Conservation (phyloP, 2,888 invertebrate species). For the Xanthorhoe designata region DNA sequence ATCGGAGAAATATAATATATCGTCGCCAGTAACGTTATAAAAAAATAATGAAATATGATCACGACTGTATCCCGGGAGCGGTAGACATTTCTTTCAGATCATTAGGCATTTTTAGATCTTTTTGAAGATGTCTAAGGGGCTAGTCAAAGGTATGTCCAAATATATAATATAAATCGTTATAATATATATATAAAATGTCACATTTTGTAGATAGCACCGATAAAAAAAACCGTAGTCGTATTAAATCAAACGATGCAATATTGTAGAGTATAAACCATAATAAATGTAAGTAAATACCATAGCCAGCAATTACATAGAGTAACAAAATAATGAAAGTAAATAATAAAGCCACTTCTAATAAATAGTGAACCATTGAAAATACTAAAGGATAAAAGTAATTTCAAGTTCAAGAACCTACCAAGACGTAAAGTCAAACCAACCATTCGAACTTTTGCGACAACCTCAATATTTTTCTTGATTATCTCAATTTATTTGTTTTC, state of each 20-base stretch:
- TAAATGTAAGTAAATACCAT: neutral
- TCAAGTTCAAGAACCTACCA: slow-evolving; percentile 31
- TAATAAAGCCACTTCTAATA: neutral
- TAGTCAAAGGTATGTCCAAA: too few relatives aligned
- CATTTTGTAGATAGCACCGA: too few relatives aligned
- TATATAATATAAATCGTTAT: too few relatives aligned
- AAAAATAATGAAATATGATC: too few relatives aligned
- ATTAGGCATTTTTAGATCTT: too few relatives aligned
- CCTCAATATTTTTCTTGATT: slow-evolving; percentile 38
- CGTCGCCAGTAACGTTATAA: too few relatives aligned
- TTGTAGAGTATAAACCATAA: neutral
- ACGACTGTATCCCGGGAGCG: too few relatives aligned
- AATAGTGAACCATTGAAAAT: slow-evolving; percentile 3
- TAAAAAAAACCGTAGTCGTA: neutral
- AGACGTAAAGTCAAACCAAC: slow-evolving; percentile 30
- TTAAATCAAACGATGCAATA: neutral
- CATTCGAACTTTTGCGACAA: slow-evolving; percentile 41
- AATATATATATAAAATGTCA: too few relatives aligned
- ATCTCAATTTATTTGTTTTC: slow-evolving; percentile 39
- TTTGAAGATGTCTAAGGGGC: too few relatives aligned
- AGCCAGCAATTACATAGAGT: neutral
- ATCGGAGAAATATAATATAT: too few relatives aligned
- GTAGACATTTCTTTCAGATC: too few relatives aligned
- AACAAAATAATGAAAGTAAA: neutral
- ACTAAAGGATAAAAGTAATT: slow-evolving; percentile 13